Evolutionary conservation across 2,888 invertebrate species (phyloP), one percentile per base, ranked within the genome.

Genomic region (Sarcophaga carnaria): DNA sequence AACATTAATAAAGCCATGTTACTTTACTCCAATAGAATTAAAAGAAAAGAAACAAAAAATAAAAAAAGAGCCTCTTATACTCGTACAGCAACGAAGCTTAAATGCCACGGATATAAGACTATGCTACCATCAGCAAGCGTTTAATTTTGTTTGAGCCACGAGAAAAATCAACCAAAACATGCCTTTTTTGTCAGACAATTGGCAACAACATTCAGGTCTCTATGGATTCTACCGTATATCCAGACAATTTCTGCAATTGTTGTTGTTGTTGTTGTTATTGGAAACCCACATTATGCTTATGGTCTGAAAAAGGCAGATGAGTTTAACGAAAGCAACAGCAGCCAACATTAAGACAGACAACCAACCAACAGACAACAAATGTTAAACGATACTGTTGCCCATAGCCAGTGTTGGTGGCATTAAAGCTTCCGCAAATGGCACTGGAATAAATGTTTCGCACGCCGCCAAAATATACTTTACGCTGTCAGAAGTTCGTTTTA

Each of bases 391-490:
- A 69, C 25, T 83, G 70, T 63, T 47, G 63, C 67, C 45, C 20
- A n/a, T 64, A 27, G 22, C 54, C 54, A 54, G 12, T 54, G 75
- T 62, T 81, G 70, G 59, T 84, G 84, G 67, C 66, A 83, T 86
- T 84, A 71, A 78, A 72, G 81, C 75, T 84, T 81, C 84, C 71
- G 59, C 81, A 84, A 87, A 84, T 76, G 78, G 78, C 78, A 84
- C 54, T 74, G 81, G 10, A 45, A 63, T 79, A 71, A 80, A 80
- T 76, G 62, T 81, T 84, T 81, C 66, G 66, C 80, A 81, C 80
- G 83, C 74, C 75, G 63, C 69, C 70, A 75, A 70, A 67, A 79
- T 67, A 62, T 69, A 63, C 45, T 69, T 74, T 59, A 54, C 25
- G 14, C 27, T 63, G 78, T 69, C 63, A 79, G 74, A 79, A 74